Conservation (phyloP, 64 coral and sea anemone species). For the Porites australiensis region DNA sequence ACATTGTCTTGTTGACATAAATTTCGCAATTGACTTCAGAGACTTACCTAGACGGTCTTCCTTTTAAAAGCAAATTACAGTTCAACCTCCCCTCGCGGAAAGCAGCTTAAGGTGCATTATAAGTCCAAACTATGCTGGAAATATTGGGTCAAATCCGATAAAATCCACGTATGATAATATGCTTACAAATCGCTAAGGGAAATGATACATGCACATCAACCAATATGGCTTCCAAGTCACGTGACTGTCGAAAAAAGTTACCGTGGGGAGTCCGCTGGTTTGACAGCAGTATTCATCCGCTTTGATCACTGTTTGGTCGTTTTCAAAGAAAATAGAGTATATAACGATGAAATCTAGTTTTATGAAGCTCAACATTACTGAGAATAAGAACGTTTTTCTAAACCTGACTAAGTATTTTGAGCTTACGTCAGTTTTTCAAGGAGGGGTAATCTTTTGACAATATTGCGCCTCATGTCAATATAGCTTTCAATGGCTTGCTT, state of each 20-base stretch:
- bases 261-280: neutral
- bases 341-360: too few relatives aligned
- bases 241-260: neutral
- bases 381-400: too few relatives aligned
- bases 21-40: neutral
- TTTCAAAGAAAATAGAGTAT: too few relatives aligned
- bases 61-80: neutral
- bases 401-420: too few relatives aligned
- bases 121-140: neutral
- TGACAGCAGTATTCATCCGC: too few relatives aligned
- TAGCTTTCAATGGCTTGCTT: too few relatives aligned
- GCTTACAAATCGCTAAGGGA: neutral
- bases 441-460: too few relatives aligned
- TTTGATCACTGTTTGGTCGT: too few relatives aligned
- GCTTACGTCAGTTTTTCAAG: too few relatives aligned
- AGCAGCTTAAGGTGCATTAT: neutral
- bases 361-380: too few relatives aligned
- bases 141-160: neutral
- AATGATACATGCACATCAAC: neutral
- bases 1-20: neutral
- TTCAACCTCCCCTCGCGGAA: neutral
- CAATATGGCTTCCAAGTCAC: conserved; percentile 17
- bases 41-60: neutral
- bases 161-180: neutral
- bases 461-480: too few relatives aligned